Conservation (phyloP, 2,797 vertebrate genomes). For the Darevskia nairensis region DNA sequence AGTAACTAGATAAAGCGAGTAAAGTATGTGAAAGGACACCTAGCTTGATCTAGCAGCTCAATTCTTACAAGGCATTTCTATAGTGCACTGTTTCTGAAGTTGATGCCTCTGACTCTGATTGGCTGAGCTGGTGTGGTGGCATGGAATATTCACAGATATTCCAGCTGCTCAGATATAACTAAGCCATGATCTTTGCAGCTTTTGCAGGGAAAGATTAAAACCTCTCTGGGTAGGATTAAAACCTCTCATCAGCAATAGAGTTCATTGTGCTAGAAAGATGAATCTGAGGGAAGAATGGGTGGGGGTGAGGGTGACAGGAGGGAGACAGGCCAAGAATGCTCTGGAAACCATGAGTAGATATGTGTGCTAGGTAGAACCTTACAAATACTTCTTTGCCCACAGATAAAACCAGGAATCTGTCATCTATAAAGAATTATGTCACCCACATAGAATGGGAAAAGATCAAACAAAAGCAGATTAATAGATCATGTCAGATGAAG, state of each 20-base stretch:
- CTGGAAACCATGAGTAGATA: background rate
- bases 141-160: too few relatives aligned
- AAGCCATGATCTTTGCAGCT: background rate
- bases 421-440: background rate
- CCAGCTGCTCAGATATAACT: background rate
- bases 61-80: background rate
- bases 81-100: too few relatives aligned
- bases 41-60: background rate
- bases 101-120: background rate
- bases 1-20: background rate
- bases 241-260: background rate
- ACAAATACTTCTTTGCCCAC: background rate
- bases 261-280: background rate
- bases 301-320: background rate
- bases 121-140: too few relatives aligned
- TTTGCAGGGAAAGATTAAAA: background rate
- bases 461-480: constrained; percentile 5
- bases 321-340: background rate
- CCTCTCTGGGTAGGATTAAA: background rate
- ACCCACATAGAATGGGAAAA: background rate
- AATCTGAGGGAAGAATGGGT: background rate
- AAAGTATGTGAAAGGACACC: background rate
- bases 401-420: background rate
- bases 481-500: background rate
- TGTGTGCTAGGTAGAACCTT: background rate